These are phyloP conservation scores for Eulimnadia texana DNA, from an alignment of 1,140 invertebrate species.

Conservation along the genomic window DNA sequence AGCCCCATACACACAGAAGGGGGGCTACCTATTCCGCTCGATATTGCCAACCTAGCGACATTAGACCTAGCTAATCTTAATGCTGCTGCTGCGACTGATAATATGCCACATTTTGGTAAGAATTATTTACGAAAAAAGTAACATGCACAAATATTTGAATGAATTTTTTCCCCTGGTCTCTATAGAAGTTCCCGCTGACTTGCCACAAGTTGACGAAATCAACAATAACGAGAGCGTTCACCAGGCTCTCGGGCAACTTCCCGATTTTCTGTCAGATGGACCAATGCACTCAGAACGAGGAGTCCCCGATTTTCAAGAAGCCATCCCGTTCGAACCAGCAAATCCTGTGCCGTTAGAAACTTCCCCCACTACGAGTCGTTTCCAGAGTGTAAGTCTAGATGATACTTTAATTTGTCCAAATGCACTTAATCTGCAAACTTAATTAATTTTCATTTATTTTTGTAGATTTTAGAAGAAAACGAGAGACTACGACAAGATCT, in stretches of 20 bases:
- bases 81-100: background rate
- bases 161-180: background rate
- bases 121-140: background rate
- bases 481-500: constrained; percentile 40
- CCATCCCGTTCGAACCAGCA: background rate
- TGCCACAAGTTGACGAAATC: background rate
- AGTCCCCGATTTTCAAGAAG: constrained; percentile 15
- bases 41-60: constrained; percentile 5
- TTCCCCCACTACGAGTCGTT: background rate
- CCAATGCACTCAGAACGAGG: constrained; percentile 34
- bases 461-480: constrained; percentile 36
- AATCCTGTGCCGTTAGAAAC: background rate
- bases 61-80: constrained; percentile 6
- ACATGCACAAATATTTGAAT: background rate
- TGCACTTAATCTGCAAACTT: background rate
- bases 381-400: background rate
- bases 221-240: constrained; percentile 9
- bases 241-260: constrained; percentile 27
- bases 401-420: background rate
- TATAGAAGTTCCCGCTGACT: background rate
- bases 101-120: background rate
- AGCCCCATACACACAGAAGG: constrained; percentile 9
- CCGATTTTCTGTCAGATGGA: constrained; percentile 56
- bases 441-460: constrained; percentile 18
- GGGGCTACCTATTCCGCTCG: constrained; percentile 1